Conservation (phyloP, 2,797 vertebrate genomes). For the Pteronotus mesoamericanus region DNA sequence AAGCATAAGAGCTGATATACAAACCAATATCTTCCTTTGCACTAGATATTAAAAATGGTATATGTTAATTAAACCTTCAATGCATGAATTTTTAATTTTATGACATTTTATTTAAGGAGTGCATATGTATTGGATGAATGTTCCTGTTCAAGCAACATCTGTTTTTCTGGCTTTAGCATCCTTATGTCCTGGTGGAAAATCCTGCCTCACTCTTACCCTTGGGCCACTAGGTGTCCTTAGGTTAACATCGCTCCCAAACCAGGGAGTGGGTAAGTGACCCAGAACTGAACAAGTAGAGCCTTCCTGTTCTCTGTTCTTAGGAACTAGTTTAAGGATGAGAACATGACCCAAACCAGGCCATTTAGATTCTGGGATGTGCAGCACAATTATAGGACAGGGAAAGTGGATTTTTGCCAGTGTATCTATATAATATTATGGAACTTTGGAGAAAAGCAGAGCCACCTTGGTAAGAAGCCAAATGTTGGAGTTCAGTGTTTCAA, state of each 20-base stretch:
- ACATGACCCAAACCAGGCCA: background rate
- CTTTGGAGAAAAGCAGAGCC: background rate
- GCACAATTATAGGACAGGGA: background rate
- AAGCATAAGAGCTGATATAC: background rate
- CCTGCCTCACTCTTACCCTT: background rate
- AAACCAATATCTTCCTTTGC: background rate
- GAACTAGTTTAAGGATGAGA: background rate
- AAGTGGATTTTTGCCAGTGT: background rate
- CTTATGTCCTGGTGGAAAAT: background rate
- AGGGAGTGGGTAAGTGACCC: background rate
- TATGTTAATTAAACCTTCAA: background rate
- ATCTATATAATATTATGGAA: background rate
- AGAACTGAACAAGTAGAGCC: background rate
- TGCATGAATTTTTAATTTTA: background rate
- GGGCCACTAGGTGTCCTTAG: background rate
- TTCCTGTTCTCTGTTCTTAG: background rate
- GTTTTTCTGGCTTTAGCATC: background rate
- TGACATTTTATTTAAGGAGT: background rate
- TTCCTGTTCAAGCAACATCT: background rate
- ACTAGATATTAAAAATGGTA: background rate
- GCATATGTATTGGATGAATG: background rate
- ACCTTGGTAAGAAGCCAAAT: too few relatives aligned
- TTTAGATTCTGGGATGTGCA: background rate
- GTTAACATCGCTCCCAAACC: too few relatives aligned
- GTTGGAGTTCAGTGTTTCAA: background rate